Percentiles rank a stretch among this genome's conserved stretches.
Evolutionary conservation across 2,888 invertebrate species (phyloP).

Genomic region (Drosophila pegasa): DNA sequence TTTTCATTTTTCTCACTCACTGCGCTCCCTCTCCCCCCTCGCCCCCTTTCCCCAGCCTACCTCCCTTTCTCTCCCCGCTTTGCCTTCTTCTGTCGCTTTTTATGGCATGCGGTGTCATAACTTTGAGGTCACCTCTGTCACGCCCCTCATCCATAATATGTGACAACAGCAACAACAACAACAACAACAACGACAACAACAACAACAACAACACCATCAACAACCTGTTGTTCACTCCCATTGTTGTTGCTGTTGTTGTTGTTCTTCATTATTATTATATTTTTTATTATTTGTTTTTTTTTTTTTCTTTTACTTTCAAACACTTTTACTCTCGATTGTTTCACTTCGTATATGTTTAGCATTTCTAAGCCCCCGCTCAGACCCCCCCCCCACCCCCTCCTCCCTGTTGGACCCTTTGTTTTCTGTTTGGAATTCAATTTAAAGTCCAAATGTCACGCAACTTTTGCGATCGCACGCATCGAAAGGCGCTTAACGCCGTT

Average conservation of each 20-base stretch:
- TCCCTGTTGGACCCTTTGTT: constrained; percentile 30
- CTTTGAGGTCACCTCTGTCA: constrained; percentile 49
- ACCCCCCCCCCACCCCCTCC: background rate
- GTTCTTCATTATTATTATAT: background rate
- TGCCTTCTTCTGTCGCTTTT: constrained; percentile 2
- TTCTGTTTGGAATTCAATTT: constrained; percentile 33
- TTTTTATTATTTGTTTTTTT: too few species aligned
- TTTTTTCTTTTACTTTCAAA: constrained; percentile 58
- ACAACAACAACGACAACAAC: constrained; percentile 34
- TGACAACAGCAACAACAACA: constrained; percentile 25
- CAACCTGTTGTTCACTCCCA: constrained; percentile 20
- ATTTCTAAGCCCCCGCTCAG: constrained; percentile 13
- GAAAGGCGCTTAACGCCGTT: constrained; percentile 41
- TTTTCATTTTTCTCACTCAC: constrained; percentile 18
- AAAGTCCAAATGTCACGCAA: constrained; percentile 35
- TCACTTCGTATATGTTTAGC: constrained; percentile 40
- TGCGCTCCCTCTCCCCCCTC: background rate
- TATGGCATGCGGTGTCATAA: constrained; percentile 47
- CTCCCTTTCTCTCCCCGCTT: background rate
- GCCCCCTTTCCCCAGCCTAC: too few species aligned
- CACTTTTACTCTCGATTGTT: constrained; percentile 74
- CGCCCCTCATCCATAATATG: constrained; percentile 39
- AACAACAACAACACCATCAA: constrained; percentile 28
- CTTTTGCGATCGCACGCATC: constrained; percentile 46
- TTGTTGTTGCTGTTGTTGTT: constrained; percentile 14